Evolutionary conservation across 2,113 vertebrate species (phyloP).

Genomic region (Lonchura striata): DNA sequence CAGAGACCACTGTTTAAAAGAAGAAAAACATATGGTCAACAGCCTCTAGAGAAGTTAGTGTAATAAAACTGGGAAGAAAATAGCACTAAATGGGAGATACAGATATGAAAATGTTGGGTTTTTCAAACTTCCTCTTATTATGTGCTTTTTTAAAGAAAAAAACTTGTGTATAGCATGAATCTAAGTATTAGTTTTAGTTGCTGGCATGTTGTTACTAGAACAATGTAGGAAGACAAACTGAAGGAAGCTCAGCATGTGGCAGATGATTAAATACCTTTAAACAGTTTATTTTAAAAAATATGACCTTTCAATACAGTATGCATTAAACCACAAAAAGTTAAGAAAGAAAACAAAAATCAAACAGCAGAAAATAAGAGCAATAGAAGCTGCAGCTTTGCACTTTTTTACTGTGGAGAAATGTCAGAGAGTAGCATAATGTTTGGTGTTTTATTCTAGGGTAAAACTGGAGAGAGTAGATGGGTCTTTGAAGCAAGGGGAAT

Average conservation of each 20-base stretch:
- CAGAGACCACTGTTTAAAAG: background rate
- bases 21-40: background rate
- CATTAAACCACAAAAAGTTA: background rate
- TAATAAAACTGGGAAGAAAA: background rate
- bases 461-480: background rate
- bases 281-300: background rate
- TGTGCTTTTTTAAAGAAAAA: fast-evolving
- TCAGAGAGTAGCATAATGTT: background rate
- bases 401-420: background rate
- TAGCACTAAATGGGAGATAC: background rate
- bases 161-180: background rate
- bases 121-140: background rate
- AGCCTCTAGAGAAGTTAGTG: background rate
- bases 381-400: background rate
- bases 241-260: background rate
- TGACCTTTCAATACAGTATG: background rate
- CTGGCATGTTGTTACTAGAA: background rate
- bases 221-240: background rate
- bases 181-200: background rate
- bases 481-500: background rate
- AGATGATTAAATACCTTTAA: background rate
- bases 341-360: background rate
- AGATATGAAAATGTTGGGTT: background rate
- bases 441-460: background rate
- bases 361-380: background rate